phyloP scores from a whole-genome alignment of 64 coral and sea anemone species.

The Stichodactyla helianthus region DNA sequence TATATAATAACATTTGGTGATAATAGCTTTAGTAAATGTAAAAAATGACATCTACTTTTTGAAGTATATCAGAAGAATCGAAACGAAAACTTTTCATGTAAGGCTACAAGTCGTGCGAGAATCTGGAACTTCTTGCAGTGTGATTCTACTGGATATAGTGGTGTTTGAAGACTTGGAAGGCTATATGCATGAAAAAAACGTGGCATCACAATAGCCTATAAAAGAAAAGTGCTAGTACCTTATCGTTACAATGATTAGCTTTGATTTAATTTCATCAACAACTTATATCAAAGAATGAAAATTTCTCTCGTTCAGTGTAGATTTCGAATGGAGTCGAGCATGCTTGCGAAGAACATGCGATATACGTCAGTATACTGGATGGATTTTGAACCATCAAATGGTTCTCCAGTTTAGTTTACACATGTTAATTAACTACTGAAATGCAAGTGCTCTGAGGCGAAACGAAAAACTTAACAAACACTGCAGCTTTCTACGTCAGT shows the following conservation, averaged over 20 bases:
- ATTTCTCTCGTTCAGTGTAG: no score
- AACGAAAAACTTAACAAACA: slow-evolving; percentile 1
- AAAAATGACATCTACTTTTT: background rate
- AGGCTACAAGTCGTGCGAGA: background rate
- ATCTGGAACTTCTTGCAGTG: background rate
- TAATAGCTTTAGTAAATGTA: slow-evolving; percentile 12
- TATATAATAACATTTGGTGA: slow-evolving; percentile 2
- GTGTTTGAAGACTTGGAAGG: no score
- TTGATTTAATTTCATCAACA: background rate
- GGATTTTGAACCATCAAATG: background rate
- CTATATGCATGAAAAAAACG: background rate
- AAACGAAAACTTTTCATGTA: background rate
- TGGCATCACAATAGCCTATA: background rate
- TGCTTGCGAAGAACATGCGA: background rate
- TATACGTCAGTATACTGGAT: background rate
- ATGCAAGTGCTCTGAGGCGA: background rate
- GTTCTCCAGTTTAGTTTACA: background rate
- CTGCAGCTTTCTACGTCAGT: background rate
- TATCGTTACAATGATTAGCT: background rate
- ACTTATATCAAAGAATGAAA: no score
- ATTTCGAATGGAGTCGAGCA: background rate
- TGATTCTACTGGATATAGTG: background rate
- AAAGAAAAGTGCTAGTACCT: background rate
- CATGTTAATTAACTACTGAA: background rate
- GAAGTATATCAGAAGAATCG: background rate